These are phyloP conservation scores for Cyphomyrus plagiostoma DNA, from an alignment of 2,113 vertebrate genomes.

Conservation along the genomic window DNA sequence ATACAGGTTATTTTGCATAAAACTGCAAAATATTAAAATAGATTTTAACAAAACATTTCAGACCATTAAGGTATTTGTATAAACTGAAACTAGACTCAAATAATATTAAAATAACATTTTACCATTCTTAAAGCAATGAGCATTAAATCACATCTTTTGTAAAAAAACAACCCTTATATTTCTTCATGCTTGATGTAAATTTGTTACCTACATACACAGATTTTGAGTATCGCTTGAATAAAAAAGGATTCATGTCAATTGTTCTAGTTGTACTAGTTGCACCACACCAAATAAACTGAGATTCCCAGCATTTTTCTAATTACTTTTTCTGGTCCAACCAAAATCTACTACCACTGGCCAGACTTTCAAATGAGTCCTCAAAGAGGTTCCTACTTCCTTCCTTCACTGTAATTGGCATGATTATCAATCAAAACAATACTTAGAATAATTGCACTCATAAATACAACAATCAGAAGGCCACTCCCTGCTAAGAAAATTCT, in stretches of 20 bases:
- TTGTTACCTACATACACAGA: not conserved
- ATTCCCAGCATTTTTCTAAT: not conserved
- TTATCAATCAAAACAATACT: conserved; percentile 42
- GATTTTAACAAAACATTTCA: not conserved
- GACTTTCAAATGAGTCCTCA: conserved; percentile 35
- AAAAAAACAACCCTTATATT: not conserved
- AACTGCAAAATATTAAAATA: not conserved
- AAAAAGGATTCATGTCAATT: not conserved
- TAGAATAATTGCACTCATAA: conserved; percentile 48
- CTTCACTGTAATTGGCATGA: conserved; percentile 41
- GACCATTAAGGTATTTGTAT: not conserved
- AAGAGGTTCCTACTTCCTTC: conserved; percentile 53
- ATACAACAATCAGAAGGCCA: conserved; percentile 41
- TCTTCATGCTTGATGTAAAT: not conserved
- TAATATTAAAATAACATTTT: not conserved
- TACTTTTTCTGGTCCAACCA: not conserved
- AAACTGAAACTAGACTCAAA: not conserved
- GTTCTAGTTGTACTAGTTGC: not conserved
- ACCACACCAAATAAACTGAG: not conserved
- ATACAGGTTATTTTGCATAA: not conserved
- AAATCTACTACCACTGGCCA: conserved; percentile 4
- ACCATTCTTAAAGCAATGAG: not conserved
- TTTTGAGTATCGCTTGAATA: not conserved
- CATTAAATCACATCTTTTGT: not conserved
- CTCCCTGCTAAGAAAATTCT: conserved; percentile 36